Evolutionary conservation across 2,797 vertebrate genomes (phyloP), one percentile per base, ranked within the genome.

Genomic region (Trematomus bernacchii): DNA sequence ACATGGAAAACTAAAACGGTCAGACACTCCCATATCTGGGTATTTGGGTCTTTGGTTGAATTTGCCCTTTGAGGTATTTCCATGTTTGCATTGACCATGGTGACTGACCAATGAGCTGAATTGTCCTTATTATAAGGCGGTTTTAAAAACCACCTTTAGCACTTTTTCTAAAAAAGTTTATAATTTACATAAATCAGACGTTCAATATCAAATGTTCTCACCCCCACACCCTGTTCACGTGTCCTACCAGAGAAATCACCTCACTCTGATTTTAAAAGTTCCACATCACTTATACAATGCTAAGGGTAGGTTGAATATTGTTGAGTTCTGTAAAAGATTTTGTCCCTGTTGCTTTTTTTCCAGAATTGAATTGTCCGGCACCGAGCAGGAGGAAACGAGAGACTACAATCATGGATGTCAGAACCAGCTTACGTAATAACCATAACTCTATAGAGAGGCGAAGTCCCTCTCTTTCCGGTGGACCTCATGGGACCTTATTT

Each of bases 401-500:
- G 84, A 71, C 90, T 13, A 90, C 82, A 33, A 76, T 96, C 21
- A 2, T 84, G 3, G 91, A 96, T 0, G 80, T 89, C 48, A 94
- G 88, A 50, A 82, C 65, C 55, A 93, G 10, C 59, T 94, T 97
- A 88, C 57, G 97, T 97, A 88, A 84, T 91, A 75, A 57, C 14
- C 11, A 37, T 12, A 59, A 8, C n/a, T 46, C 14, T 52, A 2
- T 46, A 67, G 27, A 7, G n/a, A n/a, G n/a, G n/a, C n/a, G n/a
- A n/a, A n/a, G n/a, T n/a, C n/a, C n/a, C n/a, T n/a, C n/a, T n/a
- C n/a, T n/a, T n/a, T n/a, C n/a, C n/a, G n/a, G n/a, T n/a, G n/a
- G n/a, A n/a, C n/a, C n/a, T n/a, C n/a, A n/a, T n/a, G n/a, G n/a
- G n/a, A n/a, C n/a, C n/a, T n/a, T n/a, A n/a, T n/a, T n/a, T n/a